These are phyloP conservation scores for Sarotherodon lohbergeri DNA, from an alignment of 2,113 vertebrate species.

Conservation along the genomic window DNA sequence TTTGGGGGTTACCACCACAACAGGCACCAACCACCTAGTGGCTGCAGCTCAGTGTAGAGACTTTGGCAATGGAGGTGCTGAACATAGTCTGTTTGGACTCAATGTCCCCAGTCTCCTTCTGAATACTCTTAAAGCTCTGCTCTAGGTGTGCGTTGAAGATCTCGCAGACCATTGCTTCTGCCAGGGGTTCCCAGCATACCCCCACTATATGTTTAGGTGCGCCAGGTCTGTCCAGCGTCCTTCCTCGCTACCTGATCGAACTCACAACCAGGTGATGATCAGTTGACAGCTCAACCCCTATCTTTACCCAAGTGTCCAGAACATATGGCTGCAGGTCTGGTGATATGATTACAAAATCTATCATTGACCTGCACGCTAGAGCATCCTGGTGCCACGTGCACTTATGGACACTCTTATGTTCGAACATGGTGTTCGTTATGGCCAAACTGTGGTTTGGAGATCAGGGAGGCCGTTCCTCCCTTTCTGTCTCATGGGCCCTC, in stretches of 20 bases:
- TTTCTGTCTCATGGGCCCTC: too few relatives aligned
- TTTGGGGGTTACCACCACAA: neutral
- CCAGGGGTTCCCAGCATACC: neutral
- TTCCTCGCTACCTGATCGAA: accelerated
- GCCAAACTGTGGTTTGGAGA: too few relatives aligned
- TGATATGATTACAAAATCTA: neutral
- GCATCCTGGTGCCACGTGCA: too few relatives aligned
- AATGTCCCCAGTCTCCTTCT: neutral
- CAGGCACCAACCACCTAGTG: neutral
- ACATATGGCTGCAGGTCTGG: neutral
- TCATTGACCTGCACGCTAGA: too few relatives aligned
- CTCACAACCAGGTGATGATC: neutral
- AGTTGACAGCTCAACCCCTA: accelerated
- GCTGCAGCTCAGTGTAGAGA: neutral
- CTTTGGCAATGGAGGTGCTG: neutral
- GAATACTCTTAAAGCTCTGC: neutral
- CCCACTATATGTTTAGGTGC: neutral
- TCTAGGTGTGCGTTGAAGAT: neutral
- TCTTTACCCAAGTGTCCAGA: neutral
- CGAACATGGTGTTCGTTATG: too few relatives aligned
- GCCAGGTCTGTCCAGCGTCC: neutral
- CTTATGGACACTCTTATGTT: too few relatives aligned
- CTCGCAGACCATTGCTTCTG: neutral
- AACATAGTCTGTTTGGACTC: neutral
- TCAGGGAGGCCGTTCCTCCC: too few relatives aligned